Evolutionary conservation across 2,797 vertebrate genomes (phyloP), one percentile per base, ranked within the genome.

Genomic region (Xiphophorus birchmanni): DNA sequence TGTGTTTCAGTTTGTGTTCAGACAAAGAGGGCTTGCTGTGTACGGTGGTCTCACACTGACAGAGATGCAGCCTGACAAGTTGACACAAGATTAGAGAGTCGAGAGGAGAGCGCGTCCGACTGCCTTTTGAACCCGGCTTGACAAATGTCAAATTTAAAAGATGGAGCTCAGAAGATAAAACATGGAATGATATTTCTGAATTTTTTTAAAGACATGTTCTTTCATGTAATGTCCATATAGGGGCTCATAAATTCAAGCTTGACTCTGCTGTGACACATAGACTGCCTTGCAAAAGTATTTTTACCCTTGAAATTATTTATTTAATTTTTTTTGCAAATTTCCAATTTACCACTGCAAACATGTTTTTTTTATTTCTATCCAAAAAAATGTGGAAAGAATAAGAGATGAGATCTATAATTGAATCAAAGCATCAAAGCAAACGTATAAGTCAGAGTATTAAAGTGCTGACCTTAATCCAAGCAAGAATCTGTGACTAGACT

Each of bases 131-230:
- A 92, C 91, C 74, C 37, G 8, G 73, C 83, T 84, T 92, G 91
- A 94, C 91, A 92, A 93, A 94, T 87, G 93, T 79, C 92, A 92
- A 84, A 85, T 91, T 84, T 91, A 89, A 85, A 88, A 83, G 85
- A 89, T 60, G 69, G 86, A 63, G 75, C 82, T 83, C 84, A 3
- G 78, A 73, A 85, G 93, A 95, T 90, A 80, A 94, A 92, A 93
- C 69, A 17, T 35, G 35, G 75, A 79, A 75, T 83, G 83, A 88
- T 84, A 85, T 87, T 79, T 78, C 86, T 83, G 48, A 1, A 8
- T 58, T 75, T 77, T 86, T 81, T 83, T 90, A 89, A 45, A 90
- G 85, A 87, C 75, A 77, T 69, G 72, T 75, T 74, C 82, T 91
- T 87, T 88, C 83, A 82, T 84, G 69, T 80, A 44, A 44, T 54